A percentile compares a stretch with the other conserved stretches of the same genome.
Evolutionary conservation across 2,797 vertebrate genomes (phyloP).

Genomic region (Micromesistius poutassou): DNA sequence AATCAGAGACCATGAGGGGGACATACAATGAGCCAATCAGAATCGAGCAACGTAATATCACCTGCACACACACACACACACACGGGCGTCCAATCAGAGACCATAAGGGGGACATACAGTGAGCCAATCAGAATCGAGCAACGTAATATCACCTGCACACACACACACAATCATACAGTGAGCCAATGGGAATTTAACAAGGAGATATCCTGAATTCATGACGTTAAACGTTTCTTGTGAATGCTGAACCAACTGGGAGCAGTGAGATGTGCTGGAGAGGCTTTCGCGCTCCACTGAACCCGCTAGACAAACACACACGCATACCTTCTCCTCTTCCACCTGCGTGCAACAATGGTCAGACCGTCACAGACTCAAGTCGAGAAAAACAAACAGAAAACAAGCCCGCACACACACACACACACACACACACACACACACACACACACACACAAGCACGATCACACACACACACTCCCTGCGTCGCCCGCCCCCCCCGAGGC

Average conservation of each 20-base stretch:
- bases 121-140: constrained; percentile 13
- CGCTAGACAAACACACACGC: constrained; percentile 34
- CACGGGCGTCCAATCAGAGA: no score
- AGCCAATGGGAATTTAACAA: no score
- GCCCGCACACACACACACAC: constrained; percentile 28
- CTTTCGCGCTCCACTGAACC: constrained; percentile 46
- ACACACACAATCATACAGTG: background rate
- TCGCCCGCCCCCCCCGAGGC: constrained; percentile 42
- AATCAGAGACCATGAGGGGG: no score
- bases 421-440: no score
- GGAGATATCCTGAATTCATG: no score
- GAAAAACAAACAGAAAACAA: constrained; percentile 55
- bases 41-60: constrained; percentile 10
- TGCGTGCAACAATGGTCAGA: constrained; percentile 46
- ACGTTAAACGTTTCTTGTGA: background rate
- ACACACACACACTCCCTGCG: constrained; percentile 46
- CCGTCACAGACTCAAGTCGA: constrained; percentile 48
- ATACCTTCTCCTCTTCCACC: constrained; percentile 9
- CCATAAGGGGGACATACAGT: no score
- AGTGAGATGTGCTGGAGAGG: constrained; percentile 1
- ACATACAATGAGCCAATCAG: background rate
- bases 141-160: background rate
- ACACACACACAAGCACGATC: constrained; percentile 24
- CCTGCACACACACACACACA: no score
- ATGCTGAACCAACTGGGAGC: background rate